Percentiles rank a stretch among this genome's conserved stretches.
These are phyloP conservation scores for Erebia palarica DNA, from an alignment of 2,888 invertebrate species.

Conservation along the genomic window DNA sequence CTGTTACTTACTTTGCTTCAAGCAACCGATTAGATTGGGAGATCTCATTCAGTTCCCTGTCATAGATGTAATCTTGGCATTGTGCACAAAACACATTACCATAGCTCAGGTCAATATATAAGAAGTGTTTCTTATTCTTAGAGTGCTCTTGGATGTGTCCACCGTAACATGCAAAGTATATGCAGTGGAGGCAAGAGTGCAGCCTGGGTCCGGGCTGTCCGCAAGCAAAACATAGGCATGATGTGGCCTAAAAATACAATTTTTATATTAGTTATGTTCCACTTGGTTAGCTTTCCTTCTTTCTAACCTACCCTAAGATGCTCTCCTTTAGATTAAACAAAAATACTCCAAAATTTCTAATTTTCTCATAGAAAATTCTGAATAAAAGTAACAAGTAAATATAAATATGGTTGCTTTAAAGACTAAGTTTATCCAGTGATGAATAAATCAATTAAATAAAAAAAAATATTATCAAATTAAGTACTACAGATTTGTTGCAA, in stretches of 20 bases:
- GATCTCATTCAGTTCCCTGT: slow-evolving; percentile 85
- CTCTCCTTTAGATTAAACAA: too few species aligned
- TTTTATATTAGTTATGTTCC: too few species aligned
- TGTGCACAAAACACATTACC: slow-evolving; percentile 95
- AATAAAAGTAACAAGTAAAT: too few species aligned
- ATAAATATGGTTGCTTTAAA: too few species aligned
- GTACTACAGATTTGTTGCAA: neutral
- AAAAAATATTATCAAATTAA: too few species aligned
- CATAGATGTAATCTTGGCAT: slow-evolving; percentile 97
- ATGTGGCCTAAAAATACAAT: slow-evolving; percentile 84
- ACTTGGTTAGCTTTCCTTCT: too few species aligned
- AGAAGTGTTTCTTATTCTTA: slow-evolving; percentile 89
- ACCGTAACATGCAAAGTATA: slow-evolving; percentile 95
- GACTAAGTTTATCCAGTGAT: too few species aligned
- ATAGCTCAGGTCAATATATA: slow-evolving; percentile 93
- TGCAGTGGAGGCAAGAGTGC: slow-evolving; percentile 94
- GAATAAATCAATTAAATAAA: too few species aligned
- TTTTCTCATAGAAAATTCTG: too few species aligned
- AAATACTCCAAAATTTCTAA: too few species aligned
- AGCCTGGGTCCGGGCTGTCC: slow-evolving; percentile 89
- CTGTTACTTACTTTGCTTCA: slow-evolving; percentile 77
- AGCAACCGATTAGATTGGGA: slow-evolving; percentile 78
- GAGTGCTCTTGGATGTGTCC: slow-evolving; percentile 94
- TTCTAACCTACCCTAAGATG: too few species aligned
- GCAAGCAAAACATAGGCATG: slow-evolving; percentile 92